phyloP scores from a whole-genome alignment of 2,797 vertebrate genomes.

The Sibirionetta formosa region DNA sequence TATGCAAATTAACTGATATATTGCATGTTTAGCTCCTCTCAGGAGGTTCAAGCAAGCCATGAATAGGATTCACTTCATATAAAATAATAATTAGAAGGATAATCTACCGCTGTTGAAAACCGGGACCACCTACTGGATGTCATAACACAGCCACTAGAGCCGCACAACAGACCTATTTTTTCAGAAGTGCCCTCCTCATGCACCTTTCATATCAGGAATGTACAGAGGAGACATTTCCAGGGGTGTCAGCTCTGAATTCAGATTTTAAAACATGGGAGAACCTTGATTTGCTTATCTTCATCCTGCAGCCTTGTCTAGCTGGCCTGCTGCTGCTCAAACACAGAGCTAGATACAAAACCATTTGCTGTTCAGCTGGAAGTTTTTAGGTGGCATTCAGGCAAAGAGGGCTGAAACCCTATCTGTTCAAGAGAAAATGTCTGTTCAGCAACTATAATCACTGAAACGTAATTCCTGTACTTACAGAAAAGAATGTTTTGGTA shows the following conservation, averaged over 20 bases:
- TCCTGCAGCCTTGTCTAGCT: neutral
- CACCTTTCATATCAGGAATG: neutral
- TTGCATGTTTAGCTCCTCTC: neutral
- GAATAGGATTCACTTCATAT: neutral
- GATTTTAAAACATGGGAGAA: neutral
- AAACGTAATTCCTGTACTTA: neutral
- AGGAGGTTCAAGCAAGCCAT: neutral
- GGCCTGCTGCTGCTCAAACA: neutral
- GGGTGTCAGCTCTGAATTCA: fast-evolving
- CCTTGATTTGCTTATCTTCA: conserved; percentile 38
- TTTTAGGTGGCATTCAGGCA: neutral
- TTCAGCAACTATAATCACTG: neutral
- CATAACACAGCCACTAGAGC: neutral
- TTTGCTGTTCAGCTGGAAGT: neutral
- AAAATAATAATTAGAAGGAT: neutral
- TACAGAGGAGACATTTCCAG: neutral
- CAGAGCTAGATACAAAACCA: neutral
- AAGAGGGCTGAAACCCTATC: neutral
- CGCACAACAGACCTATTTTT: neutral
- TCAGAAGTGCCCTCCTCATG: fast-evolving
- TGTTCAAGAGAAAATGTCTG: neutral
- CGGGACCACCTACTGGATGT: neutral
- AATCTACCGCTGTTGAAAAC: fast-evolving
- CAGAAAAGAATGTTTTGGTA: neutral
- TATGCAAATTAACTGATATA: neutral